Evolutionary conservation across 2,888 invertebrate genomes (phyloP), one percentile per base, ranked within the genome.

Genomic region (Rhamphomyia laevipes): DNA sequence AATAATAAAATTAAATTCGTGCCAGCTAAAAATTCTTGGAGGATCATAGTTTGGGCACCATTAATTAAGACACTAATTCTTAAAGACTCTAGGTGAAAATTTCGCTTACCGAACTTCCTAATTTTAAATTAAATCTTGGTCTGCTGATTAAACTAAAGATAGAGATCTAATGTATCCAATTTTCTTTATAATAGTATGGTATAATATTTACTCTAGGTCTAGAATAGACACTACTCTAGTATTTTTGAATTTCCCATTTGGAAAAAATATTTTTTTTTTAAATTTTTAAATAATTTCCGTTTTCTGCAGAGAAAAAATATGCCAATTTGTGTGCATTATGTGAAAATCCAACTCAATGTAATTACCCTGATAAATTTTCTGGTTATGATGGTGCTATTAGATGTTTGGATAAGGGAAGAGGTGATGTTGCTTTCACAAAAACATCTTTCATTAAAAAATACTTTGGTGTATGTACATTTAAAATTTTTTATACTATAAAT

Each of bases 391-490:
- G 93, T 0, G 88, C 91, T 0, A 72, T 92, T 43, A 74, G 82
- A 23, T 93, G 93, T 65, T 70, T 93, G 51, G 82, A 83, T 2
- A 81, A 84, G 57, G 84, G 86, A 55, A 81, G 81, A 3, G 92
- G 91, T 0, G 82, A 92, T 58, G 81, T 93, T 3, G 92, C 91
- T 13, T 90, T 87, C 73, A 87, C 86, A 13, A 89, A 88, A 66
- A 82, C 86, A 52, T 84, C 85, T 59, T 87, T 75, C 59, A 85
- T 88, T 37, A 76, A 81, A 61, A 81, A 84, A 64, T 86, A 84
- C 75, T 86, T 88, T 63, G 86, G 85, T 49, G 82, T 83, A 69
- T 58, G 63, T 60, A 31, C 15, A 30, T 10, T 15, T 13, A n/a
- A 9, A 9, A 30, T 9, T 9, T 30, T 11, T 30, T 30, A 11